These are phyloP conservation scores for Ephydatia muelleri DNA, from an alignment of 37 sponge, comb jelly and placozoan genomes.

Conservation along the genomic window DNA sequence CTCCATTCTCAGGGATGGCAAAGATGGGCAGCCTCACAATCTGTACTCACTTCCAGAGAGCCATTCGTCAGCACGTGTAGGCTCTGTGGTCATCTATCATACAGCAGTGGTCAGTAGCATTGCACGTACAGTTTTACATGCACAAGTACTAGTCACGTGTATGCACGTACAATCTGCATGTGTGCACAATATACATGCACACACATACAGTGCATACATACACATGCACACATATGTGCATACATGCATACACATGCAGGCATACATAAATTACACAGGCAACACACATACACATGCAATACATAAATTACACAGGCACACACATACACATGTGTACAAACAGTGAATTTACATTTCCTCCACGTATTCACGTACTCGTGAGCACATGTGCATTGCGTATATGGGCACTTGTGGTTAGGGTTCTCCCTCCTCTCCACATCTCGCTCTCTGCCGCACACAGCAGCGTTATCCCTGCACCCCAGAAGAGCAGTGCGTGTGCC, in stretches of 20 bases:
- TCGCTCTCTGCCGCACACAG: slow-evolving; percentile 17
- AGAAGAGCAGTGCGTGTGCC: slow-evolving; percentile 51
- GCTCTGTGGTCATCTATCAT: background rate
- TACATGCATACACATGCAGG: background rate
- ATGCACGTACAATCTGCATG: too few species aligned
- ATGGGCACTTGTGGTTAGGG: background rate
- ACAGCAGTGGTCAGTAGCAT: background rate
- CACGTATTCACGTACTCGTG: background rate
- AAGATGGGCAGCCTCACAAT: background rate
- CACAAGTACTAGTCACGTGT: too few species aligned
- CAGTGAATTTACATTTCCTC: background rate
- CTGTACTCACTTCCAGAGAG: background rate
- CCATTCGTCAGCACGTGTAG: background rate
- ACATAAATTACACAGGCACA: background rate
- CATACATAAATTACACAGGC: background rate
- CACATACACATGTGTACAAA: background rate
- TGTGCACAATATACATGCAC: too few species aligned
- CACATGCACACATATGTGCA: too few species aligned
- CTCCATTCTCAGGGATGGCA: background rate
- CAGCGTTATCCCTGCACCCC: slow-evolving; percentile 3
- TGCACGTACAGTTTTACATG: too few species aligned
- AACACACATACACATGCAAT: background rate
- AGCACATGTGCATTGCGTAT: background rate
- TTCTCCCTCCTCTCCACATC: background rate
- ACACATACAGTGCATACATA: too few species aligned